Percentiles rank a stretch among this genome's conserved stretches.
phyloP scores from a whole-genome alignment of 2,113 vertebrate genomes.

The Gasterosteus nipponicus region DNA sequence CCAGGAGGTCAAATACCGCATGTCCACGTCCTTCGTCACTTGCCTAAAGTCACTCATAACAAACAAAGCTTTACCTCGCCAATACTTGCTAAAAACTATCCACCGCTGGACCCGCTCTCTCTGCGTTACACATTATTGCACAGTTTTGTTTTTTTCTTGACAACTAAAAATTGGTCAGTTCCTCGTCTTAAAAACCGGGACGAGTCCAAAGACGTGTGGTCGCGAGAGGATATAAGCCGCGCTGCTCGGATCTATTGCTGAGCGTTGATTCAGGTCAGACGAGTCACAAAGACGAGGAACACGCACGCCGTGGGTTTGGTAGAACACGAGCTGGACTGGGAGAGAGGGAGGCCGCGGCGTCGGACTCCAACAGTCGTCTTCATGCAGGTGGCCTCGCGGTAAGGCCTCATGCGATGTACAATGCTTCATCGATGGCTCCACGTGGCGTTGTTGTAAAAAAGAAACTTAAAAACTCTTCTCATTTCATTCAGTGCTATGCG shows the following conservation, averaged over 20 bases:
- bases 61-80: background rate
- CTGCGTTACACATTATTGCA: constrained; percentile 85
- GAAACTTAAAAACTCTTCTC: constrained; percentile 4
- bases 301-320: constrained; percentile 74
- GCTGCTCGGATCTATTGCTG: constrained; percentile 50
- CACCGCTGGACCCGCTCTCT: constrained; percentile 65
- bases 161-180: constrained; percentile 78
- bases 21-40: constrained; percentile 31
- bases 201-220: constrained; percentile 51
- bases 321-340: constrained; percentile 22
- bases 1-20: constrained; percentile 18
- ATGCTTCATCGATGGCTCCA: constrained; percentile 25
- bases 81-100: constrained; percentile 1
- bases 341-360: constrained; percentile 18
- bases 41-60: constrained; percentile 17
- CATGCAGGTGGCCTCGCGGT: constrained; percentile 23
- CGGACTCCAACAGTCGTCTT: constrained; percentile 44
- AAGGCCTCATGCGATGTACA: constrained; percentile 49
- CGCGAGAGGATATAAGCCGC: constrained; percentile 36
- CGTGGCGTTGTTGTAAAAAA: constrained; percentile 26
- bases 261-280: constrained; percentile 65
- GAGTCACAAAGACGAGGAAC: constrained; percentile 84
- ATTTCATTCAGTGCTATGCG: constrained; percentile 45
- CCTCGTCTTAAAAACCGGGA: constrained; percentile 15
- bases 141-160: constrained; percentile 74